phyloP scores from a whole-genome alignment of 2,113 vertebrate genomes.

The Perccottus glenii region DNA sequence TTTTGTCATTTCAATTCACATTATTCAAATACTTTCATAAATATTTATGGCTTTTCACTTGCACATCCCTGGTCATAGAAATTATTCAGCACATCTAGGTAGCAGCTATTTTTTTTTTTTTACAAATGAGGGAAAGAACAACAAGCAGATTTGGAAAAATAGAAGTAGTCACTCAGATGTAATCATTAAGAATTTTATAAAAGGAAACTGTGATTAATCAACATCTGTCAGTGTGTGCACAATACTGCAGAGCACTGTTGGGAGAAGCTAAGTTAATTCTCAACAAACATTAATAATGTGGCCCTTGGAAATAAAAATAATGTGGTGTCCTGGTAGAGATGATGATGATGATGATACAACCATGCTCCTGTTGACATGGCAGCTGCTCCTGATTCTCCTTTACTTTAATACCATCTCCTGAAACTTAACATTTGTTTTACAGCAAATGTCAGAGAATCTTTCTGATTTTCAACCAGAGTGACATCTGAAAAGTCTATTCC shows the following conservation, averaged over 20 bases:
- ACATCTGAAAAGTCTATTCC: background rate
- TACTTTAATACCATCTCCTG: background rate
- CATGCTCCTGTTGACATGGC: background rate
- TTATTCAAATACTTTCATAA: slow-evolving; percentile 72
- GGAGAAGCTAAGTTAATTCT: too few species aligned
- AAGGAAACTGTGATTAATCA: too few species aligned
- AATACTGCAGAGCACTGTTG: too few species aligned
- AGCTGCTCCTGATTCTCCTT: background rate
- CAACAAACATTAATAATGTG: too few species aligned
- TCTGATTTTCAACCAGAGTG: background rate
- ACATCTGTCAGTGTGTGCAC: too few species aligned
- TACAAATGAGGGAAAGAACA: slow-evolving; percentile 35
- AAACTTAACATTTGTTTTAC: background rate
- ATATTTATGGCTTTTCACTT: slow-evolving; percentile 69
- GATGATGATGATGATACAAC: slow-evolving; percentile 4
- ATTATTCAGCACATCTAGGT: slow-evolving; percentile 62
- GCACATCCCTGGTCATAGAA: slow-evolving; percentile 57
- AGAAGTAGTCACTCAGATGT: background rate
- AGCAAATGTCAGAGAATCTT: background rate
- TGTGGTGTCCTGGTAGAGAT: too few species aligned
- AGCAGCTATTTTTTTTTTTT: slow-evolving; percentile 59
- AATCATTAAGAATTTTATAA: too few species aligned
- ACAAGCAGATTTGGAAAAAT: background rate
- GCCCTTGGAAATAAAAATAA: too few species aligned
- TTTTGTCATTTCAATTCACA: slow-evolving; percentile 68